These are phyloP conservation scores for Agrilus planipennis DNA, from an alignment of 1,140 invertebrate species.

Conservation along the genomic window DNA sequence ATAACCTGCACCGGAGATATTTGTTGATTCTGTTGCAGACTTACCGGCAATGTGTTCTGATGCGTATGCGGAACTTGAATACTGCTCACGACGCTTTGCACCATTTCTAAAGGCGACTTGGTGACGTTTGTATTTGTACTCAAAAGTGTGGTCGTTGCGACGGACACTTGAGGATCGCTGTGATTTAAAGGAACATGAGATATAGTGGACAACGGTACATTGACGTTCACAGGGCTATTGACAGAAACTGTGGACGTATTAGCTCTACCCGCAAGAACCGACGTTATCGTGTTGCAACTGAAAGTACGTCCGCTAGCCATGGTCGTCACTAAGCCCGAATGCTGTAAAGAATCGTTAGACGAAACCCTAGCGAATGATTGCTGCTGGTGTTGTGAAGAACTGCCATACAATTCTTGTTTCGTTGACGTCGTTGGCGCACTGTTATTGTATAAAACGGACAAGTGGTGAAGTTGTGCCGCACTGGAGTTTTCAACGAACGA, in stretches of 20 bases:
- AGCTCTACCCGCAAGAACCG: constrained; percentile 58
- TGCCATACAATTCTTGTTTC: constrained; percentile 8
- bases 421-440: constrained; percentile 21
- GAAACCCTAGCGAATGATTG: not conserved
- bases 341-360: not conserved
- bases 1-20: constrained; percentile 26
- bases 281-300: constrained; percentile 64
- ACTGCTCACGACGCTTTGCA: constrained; percentile 66
- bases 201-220: constrained; percentile 35
- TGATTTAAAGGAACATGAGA: constrained; percentile 38
- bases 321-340: constrained; percentile 43
- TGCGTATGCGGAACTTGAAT: constrained; percentile 48
- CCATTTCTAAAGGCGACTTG: constrained; percentile 67
- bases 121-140: constrained; percentile 30
- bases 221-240: constrained; percentile 43
- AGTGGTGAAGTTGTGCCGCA: not conserved
- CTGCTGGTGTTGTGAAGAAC: constrained; percentile 21
- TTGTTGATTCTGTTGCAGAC: constrained; percentile 21
- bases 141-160: constrained; percentile 31
- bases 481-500: not conserved
- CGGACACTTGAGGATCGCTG: constrained; percentile 35
- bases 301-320: constrained; percentile 58
- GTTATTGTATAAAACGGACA: not conserved
- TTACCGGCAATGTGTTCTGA: constrained; percentile 13
- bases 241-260: constrained; percentile 63